Percentiles rank a stretch among this genome's conserved stretches.
Conservation (phyloP, 2,797 vertebrate genomes). For the Avahi laniger region DNA sequence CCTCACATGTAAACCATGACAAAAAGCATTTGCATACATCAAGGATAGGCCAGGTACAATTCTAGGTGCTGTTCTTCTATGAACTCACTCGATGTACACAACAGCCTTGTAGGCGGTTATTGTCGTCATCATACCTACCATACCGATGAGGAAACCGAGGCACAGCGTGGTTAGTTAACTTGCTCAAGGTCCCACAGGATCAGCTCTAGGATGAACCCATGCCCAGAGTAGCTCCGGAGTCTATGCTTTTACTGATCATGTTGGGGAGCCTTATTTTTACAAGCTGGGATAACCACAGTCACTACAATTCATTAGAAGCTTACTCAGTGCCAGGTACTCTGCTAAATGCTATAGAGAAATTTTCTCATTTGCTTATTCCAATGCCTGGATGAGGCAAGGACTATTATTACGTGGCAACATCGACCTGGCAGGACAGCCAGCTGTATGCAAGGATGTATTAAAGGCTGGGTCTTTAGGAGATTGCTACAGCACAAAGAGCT, state of each 20-base stretch:
- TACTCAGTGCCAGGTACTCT: background rate
- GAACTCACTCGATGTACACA: background rate
- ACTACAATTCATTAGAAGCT: background rate
- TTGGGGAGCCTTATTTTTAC: background rate
- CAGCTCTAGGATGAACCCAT: background rate
- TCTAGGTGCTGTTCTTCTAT: background rate
- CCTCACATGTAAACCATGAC: background rate
- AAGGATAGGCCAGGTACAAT: background rate
- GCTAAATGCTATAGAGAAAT: background rate
- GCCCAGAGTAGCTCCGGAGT: background rate
- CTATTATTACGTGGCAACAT: background rate
- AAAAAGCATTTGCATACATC: background rate
- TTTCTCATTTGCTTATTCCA: background rate
- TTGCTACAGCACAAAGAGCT: background rate
- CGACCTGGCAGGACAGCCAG: background rate
- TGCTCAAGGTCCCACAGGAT: background rate
- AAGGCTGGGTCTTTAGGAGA: background rate
- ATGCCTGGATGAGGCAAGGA: background rate
- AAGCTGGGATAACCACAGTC: background rate
- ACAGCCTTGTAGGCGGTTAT: background rate
- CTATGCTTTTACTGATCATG: background rate
- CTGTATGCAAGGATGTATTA: background rate
- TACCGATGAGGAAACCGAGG: slow-evolving; percentile 1
- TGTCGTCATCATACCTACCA: background rate
- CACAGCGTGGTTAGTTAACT: background rate